Percentiles rank a stretch among this genome's conserved stretches.
These are phyloP conservation scores for Phyllostomus hastatus DNA, from an alignment of 2,113 vertebrate genomes.

Conservation along the genomic window DNA sequence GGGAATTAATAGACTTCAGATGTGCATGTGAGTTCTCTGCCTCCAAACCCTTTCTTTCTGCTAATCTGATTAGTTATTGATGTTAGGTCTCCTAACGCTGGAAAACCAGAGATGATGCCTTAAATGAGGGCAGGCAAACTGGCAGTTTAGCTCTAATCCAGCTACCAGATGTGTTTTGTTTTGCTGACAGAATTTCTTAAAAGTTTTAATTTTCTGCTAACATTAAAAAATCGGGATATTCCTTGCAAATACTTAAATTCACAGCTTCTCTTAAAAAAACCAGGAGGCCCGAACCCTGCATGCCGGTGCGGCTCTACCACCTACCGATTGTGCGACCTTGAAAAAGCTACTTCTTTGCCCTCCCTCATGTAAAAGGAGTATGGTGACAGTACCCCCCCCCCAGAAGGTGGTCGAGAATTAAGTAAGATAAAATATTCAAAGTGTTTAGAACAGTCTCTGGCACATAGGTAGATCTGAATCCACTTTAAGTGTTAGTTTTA, in stretches of 20 bases:
- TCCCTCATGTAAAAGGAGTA: not conserved
- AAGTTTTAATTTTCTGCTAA: conserved; percentile 13
- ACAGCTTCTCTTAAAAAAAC: conserved; percentile 23
- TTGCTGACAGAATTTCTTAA: conserved; percentile 11
- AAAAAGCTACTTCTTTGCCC: not conserved
- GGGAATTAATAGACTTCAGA: not conserved
- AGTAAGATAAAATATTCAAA: not conserved
- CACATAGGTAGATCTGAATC: not conserved
- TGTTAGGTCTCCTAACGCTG: not conserved
- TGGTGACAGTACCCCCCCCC: not conserved
- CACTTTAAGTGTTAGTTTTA: not conserved
- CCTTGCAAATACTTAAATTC: conserved; percentile 38
- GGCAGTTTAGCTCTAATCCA: not conserved
- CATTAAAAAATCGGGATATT: conserved; percentile 24
- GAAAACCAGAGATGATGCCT: not conserved
- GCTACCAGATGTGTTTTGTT: conserved; percentile 14
- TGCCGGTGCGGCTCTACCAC: not conserved
- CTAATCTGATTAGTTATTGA: not conserved
- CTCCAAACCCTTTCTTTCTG: not conserved
- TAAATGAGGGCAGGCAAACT: not conserved
- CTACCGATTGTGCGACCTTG: not conserved
- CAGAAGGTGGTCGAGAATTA: not conserved
- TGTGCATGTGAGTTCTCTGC: not conserved
- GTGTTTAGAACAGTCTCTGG: not conserved
- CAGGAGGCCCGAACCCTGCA: not conserved